Percentiles rank a stretch among this genome's conserved stretches.
Evolutionary conservation across 2,113 vertebrate genomes (phyloP).

Genomic region (Megaptera novaeangliae): DNA sequence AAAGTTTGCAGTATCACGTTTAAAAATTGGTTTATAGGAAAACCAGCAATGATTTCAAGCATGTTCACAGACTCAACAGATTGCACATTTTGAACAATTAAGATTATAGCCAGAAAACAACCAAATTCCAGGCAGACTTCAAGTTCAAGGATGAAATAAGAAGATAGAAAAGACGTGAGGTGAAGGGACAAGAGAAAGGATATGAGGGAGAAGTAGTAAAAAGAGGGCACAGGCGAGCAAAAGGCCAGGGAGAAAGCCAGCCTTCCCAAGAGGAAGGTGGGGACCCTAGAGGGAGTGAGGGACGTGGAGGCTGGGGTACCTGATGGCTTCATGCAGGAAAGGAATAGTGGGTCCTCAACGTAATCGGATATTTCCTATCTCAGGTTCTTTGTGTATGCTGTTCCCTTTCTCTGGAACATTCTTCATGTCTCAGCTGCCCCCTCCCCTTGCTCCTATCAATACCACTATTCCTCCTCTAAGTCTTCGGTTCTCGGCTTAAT

Average conservation of each 20-base stretch:
- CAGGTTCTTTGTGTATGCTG: neutral
- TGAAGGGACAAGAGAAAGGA: neutral
- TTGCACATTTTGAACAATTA: neutral
- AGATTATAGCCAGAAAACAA: neutral
- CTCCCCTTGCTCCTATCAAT: too few species aligned
- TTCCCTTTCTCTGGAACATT: neutral
- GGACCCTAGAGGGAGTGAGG: accelerated
- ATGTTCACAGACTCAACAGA: neutral
- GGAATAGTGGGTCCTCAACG: neutral
- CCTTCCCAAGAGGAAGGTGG: accelerated
- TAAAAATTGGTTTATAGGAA: neutral
- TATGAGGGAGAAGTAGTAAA: accelerated
- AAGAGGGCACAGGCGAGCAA: neutral
- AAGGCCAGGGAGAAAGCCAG: neutral
- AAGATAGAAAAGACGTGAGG: neutral
- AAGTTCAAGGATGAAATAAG: neutral
- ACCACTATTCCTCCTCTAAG: neutral
- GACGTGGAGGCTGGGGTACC: too few species aligned
- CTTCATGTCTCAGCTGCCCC: neutral
- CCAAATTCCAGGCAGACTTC: neutral
- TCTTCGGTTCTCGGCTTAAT: neutral
- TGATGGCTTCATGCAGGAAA: neutral
- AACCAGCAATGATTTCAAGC: neutral
- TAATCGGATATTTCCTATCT: neutral
- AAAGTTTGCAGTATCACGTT: neutral